Base-by-base conservation (phyloP, 2,888 invertebrate genomes). In the Phaonia tiefii region DNA sequence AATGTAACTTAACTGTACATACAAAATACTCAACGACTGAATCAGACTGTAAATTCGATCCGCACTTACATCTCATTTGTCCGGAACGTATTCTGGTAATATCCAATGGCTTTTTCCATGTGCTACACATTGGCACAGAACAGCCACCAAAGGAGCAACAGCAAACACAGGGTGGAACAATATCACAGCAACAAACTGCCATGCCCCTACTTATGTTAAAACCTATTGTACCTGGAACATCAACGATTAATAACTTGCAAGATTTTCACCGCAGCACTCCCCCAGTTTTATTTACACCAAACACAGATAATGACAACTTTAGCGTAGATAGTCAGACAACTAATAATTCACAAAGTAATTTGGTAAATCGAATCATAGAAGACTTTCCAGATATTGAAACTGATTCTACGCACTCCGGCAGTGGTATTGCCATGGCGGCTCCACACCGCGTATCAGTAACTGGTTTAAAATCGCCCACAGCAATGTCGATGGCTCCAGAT, bases 1-100 rank as follows among this genome's bases (percentile, higher is more conserved):
- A 95, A 87, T 98, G 98, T 89, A 97, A 97, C 88, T 94, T 97
- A 85, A 97, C 97, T 60, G 94, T 98, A 83, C 98, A 98, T 91
- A 97, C 97, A 85, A 96, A 96, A 88, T 97, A 97, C 89, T 96
- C 96, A 88, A 95, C 97, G 85, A 95, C 96, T n/a, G 94, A 95
- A 56, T 96, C 97, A 66, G 95, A 95, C 86, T 97, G 96, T 26
- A 92, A 93, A 89, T 95, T 95, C 86, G 93, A 94, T 85, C 94
- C 95, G 0, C 93, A 93, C 8, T 93, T 94, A 2, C 94, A 94
- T 87, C 91, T 95, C 60, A 93, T 94, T 8, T 94, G 94, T 86
- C 93, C 94, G 67, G 94, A 94, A 85, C 93, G 95, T 85, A 95
- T 96, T 77, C 93, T 97, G 60, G 93, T 97, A 69, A 96, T 97